Conservation (phyloP, 2,797 vertebrate species). For the Cynopterus sphinx region DNA sequence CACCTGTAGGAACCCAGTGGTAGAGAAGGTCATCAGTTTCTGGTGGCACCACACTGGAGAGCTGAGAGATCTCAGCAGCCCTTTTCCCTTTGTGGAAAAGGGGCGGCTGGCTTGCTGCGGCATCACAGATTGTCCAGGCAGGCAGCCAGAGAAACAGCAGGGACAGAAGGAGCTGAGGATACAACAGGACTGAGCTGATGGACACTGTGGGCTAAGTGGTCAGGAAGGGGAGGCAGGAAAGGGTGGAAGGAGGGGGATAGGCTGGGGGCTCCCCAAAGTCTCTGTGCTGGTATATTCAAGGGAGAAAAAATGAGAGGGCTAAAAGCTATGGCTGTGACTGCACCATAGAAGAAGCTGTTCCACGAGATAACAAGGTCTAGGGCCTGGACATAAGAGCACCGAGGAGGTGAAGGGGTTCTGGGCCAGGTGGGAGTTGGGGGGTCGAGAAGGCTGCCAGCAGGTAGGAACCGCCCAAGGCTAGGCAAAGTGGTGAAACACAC, state of each 20-base stretch:
- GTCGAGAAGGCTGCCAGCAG: not conserved
- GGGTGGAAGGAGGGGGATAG: not conserved
- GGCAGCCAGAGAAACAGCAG: not conserved
- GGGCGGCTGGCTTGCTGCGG: not conserved
- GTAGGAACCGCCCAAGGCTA: not conserved
- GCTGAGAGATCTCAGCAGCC: not conserved
- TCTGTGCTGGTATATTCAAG: not conserved
- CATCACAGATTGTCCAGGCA: not conserved
- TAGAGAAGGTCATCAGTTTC: not conserved
- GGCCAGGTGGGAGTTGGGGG: not conserved
- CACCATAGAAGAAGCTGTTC: not conserved
- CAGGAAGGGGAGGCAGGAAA: not conserved
- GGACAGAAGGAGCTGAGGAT: not conserved
- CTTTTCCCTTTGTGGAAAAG: not conserved
- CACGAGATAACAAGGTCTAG: not conserved
- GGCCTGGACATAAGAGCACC: too few species aligned
- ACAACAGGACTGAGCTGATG: not conserved
- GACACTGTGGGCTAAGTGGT: not conserved
- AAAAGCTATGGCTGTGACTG: not conserved
- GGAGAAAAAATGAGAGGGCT: not conserved
- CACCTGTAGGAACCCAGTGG: not conserved
- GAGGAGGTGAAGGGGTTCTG: too few species aligned
- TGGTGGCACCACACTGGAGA: not conserved
- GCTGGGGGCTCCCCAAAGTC: not conserved
- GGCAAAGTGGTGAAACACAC: not conserved